Conservation (phyloP, 2,888 invertebrate species). For the Drosophila pegasa region DNA sequence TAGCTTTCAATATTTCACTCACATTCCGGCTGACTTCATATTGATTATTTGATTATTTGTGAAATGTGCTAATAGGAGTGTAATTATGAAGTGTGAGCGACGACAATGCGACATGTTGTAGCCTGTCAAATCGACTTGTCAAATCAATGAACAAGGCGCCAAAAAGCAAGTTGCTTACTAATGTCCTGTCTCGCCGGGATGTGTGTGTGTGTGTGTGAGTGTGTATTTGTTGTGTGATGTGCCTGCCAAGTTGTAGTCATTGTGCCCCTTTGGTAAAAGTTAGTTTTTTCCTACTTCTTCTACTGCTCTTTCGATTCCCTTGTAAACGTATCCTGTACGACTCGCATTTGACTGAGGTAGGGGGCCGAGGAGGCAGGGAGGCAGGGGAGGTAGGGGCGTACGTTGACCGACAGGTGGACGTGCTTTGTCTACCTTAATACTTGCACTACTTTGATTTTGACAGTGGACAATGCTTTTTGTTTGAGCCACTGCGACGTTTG, state of each 20-base stretch:
- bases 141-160: constrained; percentile 36
- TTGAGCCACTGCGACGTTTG: constrained; percentile 39
- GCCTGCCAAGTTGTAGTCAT: constrained; percentile 48
- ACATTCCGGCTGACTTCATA: constrained; percentile 9
- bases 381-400: constrained; percentile 22
- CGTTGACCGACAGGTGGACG: constrained; percentile 53
- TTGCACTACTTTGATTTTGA: constrained; percentile 58
- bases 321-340: constrained; percentile 18
- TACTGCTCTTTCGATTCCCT: constrained; percentile 5
- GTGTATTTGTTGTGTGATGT: constrained; percentile 19
- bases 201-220: constrained; percentile 17
- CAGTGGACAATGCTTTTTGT: constrained; percentile 47
- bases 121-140: constrained; percentile 51
- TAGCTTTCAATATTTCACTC: constrained; percentile 11
- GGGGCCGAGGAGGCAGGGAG: too few relatives aligned
- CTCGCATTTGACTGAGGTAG: background rate
- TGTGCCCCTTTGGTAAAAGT: constrained; percentile 37
- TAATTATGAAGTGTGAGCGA: constrained; percentile 55
- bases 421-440: constrained; percentile 56
- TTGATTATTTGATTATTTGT: constrained; percentile 31
- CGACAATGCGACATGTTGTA: constrained; percentile 42
- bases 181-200: constrained; percentile 15
- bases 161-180: constrained; percentile 39
- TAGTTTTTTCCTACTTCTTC: background rate
- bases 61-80: constrained; percentile 31